Conservation (phyloP, 2,113 vertebrate genomes). For the Taxidea taxus region DNA sequence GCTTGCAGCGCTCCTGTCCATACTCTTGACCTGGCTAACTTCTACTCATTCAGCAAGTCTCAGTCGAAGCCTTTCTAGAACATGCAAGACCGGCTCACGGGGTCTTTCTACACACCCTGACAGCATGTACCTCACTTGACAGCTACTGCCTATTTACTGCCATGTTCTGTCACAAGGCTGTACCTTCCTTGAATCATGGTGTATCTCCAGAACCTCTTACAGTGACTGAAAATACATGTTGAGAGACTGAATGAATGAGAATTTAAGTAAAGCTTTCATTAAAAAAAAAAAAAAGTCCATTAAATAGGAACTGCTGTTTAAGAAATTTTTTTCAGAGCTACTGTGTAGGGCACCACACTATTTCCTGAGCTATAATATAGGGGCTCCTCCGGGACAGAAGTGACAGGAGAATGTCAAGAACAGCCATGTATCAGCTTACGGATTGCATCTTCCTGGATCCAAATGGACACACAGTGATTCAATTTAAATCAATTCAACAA, state of each 20-base stretch:
- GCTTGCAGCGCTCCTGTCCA: background rate
- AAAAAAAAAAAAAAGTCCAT: background rate
- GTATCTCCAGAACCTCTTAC: background rate
- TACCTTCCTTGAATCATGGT: background rate
- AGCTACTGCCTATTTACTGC: background rate
- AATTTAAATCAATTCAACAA: background rate
- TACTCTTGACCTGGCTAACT: background rate
- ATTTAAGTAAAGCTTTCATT: background rate
- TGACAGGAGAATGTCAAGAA: background rate
- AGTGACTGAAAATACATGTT: background rate
- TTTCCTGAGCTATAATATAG: background rate
- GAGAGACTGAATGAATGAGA: background rate
- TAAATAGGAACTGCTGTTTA: background rate
- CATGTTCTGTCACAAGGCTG: background rate
- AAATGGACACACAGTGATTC: background rate
- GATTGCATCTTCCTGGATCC: constrained; percentile 56
- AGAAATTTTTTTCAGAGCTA: background rate
- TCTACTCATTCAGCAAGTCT: background rate
- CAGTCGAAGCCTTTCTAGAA: background rate
- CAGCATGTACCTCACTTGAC: background rate
- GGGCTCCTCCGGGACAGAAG: background rate
- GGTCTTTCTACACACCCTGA: background rate
- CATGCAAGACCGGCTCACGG: background rate
- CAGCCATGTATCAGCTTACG: background rate
- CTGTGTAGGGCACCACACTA: background rate